phyloP scores from a whole-genome alignment of 2,888 invertebrate genomes.

The Rhingia rostrata region DNA sequence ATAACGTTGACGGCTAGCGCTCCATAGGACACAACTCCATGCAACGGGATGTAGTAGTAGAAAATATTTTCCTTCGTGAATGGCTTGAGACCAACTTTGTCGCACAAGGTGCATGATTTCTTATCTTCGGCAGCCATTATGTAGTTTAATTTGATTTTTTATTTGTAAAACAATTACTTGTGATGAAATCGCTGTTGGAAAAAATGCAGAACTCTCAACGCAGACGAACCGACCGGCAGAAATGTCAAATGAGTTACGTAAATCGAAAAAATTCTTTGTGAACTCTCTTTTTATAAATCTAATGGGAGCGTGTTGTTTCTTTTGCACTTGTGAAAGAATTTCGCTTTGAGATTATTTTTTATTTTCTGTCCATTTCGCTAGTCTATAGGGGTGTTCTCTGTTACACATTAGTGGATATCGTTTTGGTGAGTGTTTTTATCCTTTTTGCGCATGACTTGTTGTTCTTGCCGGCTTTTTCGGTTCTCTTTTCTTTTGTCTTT shows the following conservation, averaged over 20 bases:
- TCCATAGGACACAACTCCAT: conserved; percentile 90
- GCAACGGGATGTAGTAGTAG: conserved; percentile 89
- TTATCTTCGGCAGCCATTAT: conserved; percentile 78
- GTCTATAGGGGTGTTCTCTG: background rate
- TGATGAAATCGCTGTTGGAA: conserved; percentile 46
- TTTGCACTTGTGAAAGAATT: conserved; percentile 16
- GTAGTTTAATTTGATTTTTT: conserved; percentile 32
- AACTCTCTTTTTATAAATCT: conserved; percentile 29
- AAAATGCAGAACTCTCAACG: conserved; percentile 46
- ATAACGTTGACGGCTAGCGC: conserved; percentile 92
- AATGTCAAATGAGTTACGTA: conserved; percentile 70
- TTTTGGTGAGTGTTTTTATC: background rate
- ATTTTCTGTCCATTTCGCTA: conserved; percentile 17
- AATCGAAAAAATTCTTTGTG: conserved; percentile 45
- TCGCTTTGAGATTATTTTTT: background rate
- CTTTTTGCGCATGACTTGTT: conserved; percentile 41
- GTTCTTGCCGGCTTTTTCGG: conserved; percentile 36
- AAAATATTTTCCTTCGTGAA: conserved; percentile 88
- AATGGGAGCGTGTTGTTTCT: conserved; percentile 9
- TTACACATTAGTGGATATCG: background rate
- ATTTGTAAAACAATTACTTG: conserved; percentile 4
- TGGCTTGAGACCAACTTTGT: conserved; percentile 85
- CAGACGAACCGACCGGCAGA: conserved; percentile 58
- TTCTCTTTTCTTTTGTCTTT: too few relatives aligned
- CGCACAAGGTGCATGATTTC: conserved; percentile 79